Base-by-base conservation (phyloP, 2,888 invertebrate genomes). In the Leucozona laternaria region DNA sequence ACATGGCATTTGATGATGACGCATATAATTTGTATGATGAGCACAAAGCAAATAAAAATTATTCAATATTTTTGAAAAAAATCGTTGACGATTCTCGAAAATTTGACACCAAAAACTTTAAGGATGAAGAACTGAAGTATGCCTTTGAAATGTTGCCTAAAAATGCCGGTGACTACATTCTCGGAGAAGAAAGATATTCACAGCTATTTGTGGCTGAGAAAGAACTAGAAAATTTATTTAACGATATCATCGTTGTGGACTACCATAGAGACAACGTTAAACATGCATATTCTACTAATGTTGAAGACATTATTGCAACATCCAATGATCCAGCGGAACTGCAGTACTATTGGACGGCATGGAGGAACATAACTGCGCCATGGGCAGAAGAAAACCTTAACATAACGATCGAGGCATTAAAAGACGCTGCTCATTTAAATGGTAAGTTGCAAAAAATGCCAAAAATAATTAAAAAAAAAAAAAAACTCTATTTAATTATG, bases 331-430 rank as follows among this genome's bases (percentile, higher is more conserved):
- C 84, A 1, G 64, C 70, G 10, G 88, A 88, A 25, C 11, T 88
- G 11, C 25, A 73, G 22, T 72, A 83, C 48, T 88, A 88, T 34
- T 88, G 88, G 85, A 28, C 4, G 4, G 28, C 31, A 15, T 88
- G 88, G 88, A 48, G 83, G 5, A 57, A 79, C 0, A 45, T 53
- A 13, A 64, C 91, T 55, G 88, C 89, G 3, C 66, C 90, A 48
- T 90, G 91, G 90, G 90, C 91, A 7, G 5, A 17, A 0, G 4
- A 45, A 0, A 20, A 64, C 4, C 4, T 64, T 31, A 13, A 45
- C 3, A 6, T 8, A 6, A 4, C 4, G 1, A 1, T 48, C 3
- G 6, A 64, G 13, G 64, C 45, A 17, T 7, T 64, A 11, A 64
- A 31, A 17, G 7, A 45, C 1, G 64, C 64, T 13, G 64, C 64